Percentiles rank a stretch among this genome's conserved stretches.
Evolutionary conservation across 1,140 invertebrate species (phyloP).

Genomic region (Caenorhabditis elegans): WBcel235 BX284606.5:7512001-7512500

Average conservation of each 20-base stretch:
- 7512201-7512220: background rate
- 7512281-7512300: background rate
- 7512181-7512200: background rate
- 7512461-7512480: slow-evolving; percentile 26
- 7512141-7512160: slow-evolving; percentile 17
- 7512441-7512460: background rate
- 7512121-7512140: slow-evolving; percentile 27
- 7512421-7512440: slow-evolving; percentile 6
- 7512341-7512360: slow-evolving; percentile 4
- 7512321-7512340: background rate
- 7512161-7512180: background rate
- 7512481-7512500: slow-evolving; percentile 35
- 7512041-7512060: too few species aligned
- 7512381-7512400: background rate
- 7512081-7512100: too few species aligned
- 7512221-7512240: background rate
- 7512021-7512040: too few species aligned
- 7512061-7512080: too few species aligned
- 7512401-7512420: background rate
- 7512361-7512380: background rate
- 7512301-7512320: background rate
- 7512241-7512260: slow-evolving; percentile 20
- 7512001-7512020: too few species aligned
- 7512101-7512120: background rate
- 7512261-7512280: background rate